Evolutionary conservation across 2,113 vertebrate species (phyloP), one percentile per base, ranked within the genome.

Genomic region (Tichodroma muraria): DNA sequence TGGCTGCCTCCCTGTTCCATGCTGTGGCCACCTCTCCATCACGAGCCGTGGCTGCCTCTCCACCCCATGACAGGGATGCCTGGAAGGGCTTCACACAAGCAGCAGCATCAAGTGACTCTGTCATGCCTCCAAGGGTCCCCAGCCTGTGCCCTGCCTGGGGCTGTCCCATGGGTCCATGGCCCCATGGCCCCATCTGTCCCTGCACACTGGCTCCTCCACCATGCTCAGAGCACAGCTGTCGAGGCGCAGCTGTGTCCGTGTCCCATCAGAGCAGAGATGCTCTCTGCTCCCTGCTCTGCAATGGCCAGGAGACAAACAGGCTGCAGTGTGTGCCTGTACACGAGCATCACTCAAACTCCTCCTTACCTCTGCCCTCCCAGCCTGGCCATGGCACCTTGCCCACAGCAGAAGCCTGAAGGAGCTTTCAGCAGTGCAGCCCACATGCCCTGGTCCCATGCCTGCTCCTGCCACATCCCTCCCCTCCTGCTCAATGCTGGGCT

Each of bases 231-330:
- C 1, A 0, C 15, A 22, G 52, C 64, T 37, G 4, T 33, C 0
- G 0, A 8, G 5, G 27, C 24, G n/a, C 59, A 47, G 57, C 10
- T 25, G 1, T 23, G 7, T 57, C 76, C 1, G 0, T 10, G 30
- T 38, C 71, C 53, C 56, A 0, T 30, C 5, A 5, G 31, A 75
- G 70, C 31, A 8, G 75, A 80, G 25, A 20, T 27, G 33, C 30
- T 87, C 53, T 45, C 45, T 79, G 42, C 76, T 57, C 61, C 40
- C 25, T 21, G 7, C 60, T 38, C 42, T 66, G 66, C 24, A 6
- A 3, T 23, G 52, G 20, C 56, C 1, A 1, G 44, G 45, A 38
- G 21, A 33, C 19, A 8, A 63, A 54, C 19, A 76, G 24, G 14
- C 85, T 85, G 47, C 4, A 15, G 45, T 1, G 2, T 4, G 21